Conservation (phyloP, 2,797 vertebrate species). For the Sebastes kiyomatsui region DNA sequence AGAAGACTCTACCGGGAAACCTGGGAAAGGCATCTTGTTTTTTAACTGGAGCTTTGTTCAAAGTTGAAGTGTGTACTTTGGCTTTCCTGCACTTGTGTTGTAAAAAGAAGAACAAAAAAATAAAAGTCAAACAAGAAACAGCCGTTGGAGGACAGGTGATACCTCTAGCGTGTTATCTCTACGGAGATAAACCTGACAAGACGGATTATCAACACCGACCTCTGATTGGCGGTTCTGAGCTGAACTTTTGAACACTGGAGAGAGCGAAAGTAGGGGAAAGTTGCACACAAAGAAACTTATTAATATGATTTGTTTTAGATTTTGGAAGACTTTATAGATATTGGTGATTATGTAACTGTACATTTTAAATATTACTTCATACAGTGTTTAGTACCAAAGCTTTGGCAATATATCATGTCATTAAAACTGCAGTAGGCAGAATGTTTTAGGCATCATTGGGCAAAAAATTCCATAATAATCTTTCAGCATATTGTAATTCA, state of each 20-base stretch:
- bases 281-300: background rate
- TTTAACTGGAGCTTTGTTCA: background rate
- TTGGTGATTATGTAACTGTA: too few species aligned
- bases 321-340: background rate
- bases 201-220: conserved; percentile 2
- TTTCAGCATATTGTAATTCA: too few species aligned
- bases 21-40: background rate
- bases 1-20: background rate
- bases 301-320: background rate
- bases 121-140: background rate
- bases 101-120: conserved; percentile 1
- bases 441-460: too few species aligned
- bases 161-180: conserved; percentile 53
- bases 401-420: background rate
- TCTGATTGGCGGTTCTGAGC: conserved; percentile 43
- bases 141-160: conserved; percentile 52
- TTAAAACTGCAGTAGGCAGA: too few species aligned
- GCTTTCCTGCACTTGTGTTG: background rate
- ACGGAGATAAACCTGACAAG: conserved; percentile 47
- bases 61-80: conserved; percentile 4
- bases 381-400: background rate
- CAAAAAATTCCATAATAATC: too few species aligned
- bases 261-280: conserved; percentile 13
- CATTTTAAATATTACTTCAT: background rate
- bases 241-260: conserved; percentile 31